phyloP scores from a whole-genome alignment of 2,113 vertebrate genomes.

The Synodontis membranacea region DNA sequence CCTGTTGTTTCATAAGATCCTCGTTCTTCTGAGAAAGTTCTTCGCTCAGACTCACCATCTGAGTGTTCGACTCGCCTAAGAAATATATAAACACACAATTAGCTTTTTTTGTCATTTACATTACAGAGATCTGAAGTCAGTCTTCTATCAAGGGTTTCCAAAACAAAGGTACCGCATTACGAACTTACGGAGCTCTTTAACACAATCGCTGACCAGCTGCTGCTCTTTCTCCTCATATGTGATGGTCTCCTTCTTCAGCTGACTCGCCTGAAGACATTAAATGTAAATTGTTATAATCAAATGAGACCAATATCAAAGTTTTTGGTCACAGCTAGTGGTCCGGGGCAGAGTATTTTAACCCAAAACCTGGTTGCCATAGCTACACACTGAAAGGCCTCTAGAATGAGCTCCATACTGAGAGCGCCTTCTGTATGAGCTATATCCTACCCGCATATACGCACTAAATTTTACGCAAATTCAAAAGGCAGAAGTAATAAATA shows the following conservation, averaged over 20 bases:
- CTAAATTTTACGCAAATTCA: no score
- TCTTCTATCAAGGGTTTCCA: not conserved
- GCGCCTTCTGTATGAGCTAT: not conserved
- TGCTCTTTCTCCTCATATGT: conserved; percentile 96
- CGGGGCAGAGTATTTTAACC: not conserved
- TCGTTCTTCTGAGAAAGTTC: conserved; percentile 89
- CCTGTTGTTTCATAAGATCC: conserved; percentile 87
- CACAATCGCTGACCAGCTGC: conserved; percentile 92
- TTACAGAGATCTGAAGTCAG: not conserved
- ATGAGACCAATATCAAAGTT: not conserved
- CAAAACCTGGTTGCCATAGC: not conserved
- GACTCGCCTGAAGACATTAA: conserved; percentile 76
- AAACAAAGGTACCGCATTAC: not conserved
- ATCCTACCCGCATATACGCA: no score
- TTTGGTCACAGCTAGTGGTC: not conserved
- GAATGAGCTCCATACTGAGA: not conserved
- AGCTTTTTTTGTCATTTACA: not conserved
- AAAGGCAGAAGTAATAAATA: no score
- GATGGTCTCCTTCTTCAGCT: conserved; percentile 91
- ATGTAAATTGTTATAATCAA: not conserved
- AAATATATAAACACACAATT: not conserved
- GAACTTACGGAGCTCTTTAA: conserved; percentile 83
- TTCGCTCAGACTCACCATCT: conserved; percentile 88
- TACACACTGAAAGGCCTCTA: no score
- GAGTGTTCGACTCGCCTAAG: conserved; percentile 90